Conservation (phyloP, 2,113 vertebrate genomes). For the Numenius arquata region DNA sequence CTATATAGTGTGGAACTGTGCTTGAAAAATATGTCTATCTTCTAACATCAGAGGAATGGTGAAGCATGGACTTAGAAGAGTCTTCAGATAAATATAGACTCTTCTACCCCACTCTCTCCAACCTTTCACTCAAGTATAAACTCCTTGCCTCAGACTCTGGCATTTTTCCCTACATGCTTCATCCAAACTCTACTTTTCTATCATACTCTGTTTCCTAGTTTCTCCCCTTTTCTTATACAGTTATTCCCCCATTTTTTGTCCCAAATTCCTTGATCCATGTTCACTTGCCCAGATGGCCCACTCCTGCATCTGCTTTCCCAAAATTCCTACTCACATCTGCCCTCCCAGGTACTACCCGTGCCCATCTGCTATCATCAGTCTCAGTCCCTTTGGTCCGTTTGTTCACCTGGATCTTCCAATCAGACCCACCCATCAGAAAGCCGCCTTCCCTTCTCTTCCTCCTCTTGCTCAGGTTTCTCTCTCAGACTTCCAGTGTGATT, state of each 20-base stretch:
- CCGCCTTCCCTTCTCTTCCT: not conserved
- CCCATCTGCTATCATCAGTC: not conserved
- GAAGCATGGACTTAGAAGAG: not conserved
- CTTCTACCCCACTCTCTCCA: not conserved
- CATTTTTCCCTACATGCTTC: not conserved
- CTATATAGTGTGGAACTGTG: not conserved
- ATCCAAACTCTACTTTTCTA: not conserved
- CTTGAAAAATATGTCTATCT: not conserved
- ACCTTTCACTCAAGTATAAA: not conserved
- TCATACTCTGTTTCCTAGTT: not conserved
- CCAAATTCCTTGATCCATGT: not conserved
- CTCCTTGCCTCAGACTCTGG: not conserved
- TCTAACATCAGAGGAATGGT: not conserved
- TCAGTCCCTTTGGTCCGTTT: accelerated
- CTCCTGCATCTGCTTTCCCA: not conserved
- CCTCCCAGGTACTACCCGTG: not conserved
- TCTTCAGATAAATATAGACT: not conserved
- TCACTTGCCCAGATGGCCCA: not conserved
- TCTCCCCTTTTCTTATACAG: not conserved
- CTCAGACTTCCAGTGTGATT: not conserved
- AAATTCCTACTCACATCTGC: not conserved
- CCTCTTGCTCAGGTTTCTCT: not conserved
- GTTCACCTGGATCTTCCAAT: not conserved
- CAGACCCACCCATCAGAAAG: not conserved
- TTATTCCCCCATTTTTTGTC: not conserved